Evolutionary conservation across 2,113 vertebrate genomes (phyloP).

Genomic region (Rhagologus leucostigma): DNA sequence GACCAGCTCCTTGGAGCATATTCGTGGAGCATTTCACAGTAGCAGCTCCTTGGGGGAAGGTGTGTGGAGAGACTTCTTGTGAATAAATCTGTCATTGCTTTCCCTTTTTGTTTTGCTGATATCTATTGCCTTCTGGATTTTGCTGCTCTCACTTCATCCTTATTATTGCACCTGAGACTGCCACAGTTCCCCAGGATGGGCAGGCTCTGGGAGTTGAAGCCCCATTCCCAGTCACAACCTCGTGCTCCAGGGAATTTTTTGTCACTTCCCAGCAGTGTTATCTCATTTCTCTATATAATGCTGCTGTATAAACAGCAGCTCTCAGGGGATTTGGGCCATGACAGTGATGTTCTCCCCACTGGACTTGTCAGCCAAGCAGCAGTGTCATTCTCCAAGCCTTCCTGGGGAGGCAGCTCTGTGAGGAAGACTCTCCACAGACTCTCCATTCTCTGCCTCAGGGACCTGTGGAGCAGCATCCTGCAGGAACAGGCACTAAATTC

Average conservation of each 20-base stretch:
- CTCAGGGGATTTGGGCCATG: background rate
- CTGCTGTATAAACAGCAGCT: background rate
- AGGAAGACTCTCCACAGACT: background rate
- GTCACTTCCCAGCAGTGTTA: background rate
- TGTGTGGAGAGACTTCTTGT: background rate
- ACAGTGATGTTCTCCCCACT: background rate
- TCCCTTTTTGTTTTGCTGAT: background rate
- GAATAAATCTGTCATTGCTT: background rate
- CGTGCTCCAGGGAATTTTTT: background rate
- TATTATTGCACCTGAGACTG: background rate
- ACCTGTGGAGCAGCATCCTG: background rate
- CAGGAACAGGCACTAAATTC: background rate
- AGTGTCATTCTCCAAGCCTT: background rate
- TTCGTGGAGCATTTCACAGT: background rate
- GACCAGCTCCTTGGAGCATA: background rate
- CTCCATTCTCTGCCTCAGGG: background rate
- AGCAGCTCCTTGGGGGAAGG: background rate
- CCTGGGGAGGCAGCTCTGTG: accelerated
- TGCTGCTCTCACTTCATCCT: background rate
- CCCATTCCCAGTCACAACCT: background rate
- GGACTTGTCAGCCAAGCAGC: background rate
- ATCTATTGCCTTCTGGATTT: background rate
- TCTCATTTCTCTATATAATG: background rate
- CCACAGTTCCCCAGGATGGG: background rate
- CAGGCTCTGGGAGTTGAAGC: background rate